Percentiles rank a stretch among this genome's conserved stretches.
Conservation (phyloP, 1,140 invertebrate species). For the Aphidius gifuensis region DNA sequence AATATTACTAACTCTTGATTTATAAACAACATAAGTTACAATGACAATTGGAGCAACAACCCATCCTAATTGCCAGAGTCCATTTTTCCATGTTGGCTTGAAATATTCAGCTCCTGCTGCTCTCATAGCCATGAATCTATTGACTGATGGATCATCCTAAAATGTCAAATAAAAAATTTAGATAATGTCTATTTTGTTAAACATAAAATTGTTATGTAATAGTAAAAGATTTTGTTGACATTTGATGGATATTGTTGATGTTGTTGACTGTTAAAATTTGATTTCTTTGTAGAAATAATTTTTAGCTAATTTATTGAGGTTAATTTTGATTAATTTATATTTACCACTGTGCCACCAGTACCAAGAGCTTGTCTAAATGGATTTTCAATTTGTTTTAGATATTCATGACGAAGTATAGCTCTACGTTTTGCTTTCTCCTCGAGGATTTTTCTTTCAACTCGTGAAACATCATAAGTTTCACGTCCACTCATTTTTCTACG, state of each 20-base stretch:
- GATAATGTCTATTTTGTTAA: too few species aligned
- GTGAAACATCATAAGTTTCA: constrained; percentile 32
- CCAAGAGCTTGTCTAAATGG: constrained; percentile 59
- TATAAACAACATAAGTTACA: constrained; percentile 57
- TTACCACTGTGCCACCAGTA: constrained; percentile 60
- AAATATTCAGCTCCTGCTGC: constrained; percentile 65
- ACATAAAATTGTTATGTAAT: constrained; percentile 15
- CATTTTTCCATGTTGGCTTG: constrained; percentile 62
- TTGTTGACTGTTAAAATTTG: too few species aligned
- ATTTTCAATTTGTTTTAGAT: constrained; percentile 65
- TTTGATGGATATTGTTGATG: too few species aligned
- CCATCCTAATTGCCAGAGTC: constrained; percentile 54
- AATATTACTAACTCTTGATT: constrained; percentile 43
- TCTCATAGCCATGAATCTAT: constrained; percentile 68
- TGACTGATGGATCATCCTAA: constrained; percentile 73
- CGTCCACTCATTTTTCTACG: constrained; percentile 23
- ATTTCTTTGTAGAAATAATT: too few species aligned
- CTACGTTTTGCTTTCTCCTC: constrained; percentile 59
- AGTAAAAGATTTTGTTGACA: constrained; percentile 15
- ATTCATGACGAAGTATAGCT: constrained; percentile 61
- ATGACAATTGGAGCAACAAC: constrained; percentile 60
- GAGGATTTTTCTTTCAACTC: constrained; percentile 46
- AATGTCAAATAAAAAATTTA: constrained; percentile 42
- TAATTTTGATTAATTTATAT: constrained; percentile 34
- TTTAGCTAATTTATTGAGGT: constrained; percentile 9